Evolutionary conservation across 1,140 invertebrate species (phyloP), one percentile per base, ranked within the genome.

Genomic region (Arion vulgaris): DNA sequence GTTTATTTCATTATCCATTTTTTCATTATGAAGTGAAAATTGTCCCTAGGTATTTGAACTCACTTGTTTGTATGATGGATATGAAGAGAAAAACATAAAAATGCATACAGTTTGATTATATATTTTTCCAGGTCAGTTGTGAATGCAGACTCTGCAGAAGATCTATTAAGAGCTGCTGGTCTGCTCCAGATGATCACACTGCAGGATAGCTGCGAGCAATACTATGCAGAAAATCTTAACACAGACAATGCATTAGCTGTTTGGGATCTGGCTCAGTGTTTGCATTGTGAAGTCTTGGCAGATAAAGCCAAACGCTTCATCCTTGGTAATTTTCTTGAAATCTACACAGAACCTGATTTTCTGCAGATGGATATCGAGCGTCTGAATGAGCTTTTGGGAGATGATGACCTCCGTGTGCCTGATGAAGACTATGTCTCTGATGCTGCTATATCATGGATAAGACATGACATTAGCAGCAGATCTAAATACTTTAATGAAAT

Each of bases 161-260:
- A 84, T 41, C 36, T 88, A 23, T 69, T 88, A 5, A 45, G 84
- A 73, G 87, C 87, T 39, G 72, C 86, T 17, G 83, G 83, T n/a
- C 80, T 88, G 77, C 75, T 88, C 32, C 86, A 87, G 73, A 84
- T 88, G 73, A 84, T 83, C 23, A 86, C 85, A 73, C 75, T 87
- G 41, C 84, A 85, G 76, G 85, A 85, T n/a, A 84, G 83, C 32
- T 88, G 87, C 84, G 86, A 87, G 76, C 78, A 80, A 17, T 88
- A 83, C 62, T 86, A 87, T 75, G 62, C 71, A 23, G 84, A 85
- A 17, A 82, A 87, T 26, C 82, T 88, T 15, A 78, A 81, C 62
- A 45, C 71, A 23, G 86, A 87, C 4, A 88, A 88, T 78, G 85
- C 85, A 39, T 28, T 87, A 17, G 87, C 83, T 45, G 83, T 86